phyloP scores from a whole-genome alignment of 37 sponge, comb jelly and placozoan genomes.

The Cladorhizidae sp. region DNA sequence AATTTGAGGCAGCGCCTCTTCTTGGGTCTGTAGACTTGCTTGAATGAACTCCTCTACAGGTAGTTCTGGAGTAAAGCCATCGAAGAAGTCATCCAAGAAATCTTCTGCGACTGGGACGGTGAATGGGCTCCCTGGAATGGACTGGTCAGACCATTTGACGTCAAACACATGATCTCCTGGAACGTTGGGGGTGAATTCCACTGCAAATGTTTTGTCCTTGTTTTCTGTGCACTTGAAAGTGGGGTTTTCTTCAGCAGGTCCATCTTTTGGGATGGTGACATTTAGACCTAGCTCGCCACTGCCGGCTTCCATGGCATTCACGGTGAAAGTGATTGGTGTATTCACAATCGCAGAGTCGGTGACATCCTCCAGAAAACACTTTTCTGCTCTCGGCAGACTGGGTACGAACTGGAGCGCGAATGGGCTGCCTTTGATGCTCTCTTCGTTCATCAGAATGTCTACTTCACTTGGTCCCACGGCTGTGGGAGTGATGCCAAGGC shows the following conservation, averaged over 20 bases:
- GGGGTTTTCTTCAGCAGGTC: constrained; percentile 32
- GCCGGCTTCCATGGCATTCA: constrained; percentile 20
- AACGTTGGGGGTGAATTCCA: constrained; percentile 58
- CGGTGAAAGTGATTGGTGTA: constrained; percentile 8
- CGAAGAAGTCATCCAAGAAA: not conserved
- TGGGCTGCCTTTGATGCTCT: constrained; percentile 69
- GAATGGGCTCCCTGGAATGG: constrained; percentile 81
- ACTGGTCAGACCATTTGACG: constrained; percentile 69
- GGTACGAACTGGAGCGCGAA: constrained; percentile 16
- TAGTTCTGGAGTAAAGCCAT: not conserved
- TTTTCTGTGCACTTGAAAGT: constrained; percentile 40
- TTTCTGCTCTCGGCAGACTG: not conserved
- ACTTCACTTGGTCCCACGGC: constrained; percentile 32
- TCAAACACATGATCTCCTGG: constrained; percentile 62
- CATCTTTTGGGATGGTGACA: constrained; percentile 31
- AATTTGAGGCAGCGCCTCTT: not conserved
- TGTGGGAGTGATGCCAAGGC: constrained; percentile 13
- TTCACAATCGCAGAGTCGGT: not conserved
- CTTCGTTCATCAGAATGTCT: constrained; percentile 40
- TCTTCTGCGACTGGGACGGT: constrained; percentile 22
- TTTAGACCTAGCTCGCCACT: constrained; percentile 28
- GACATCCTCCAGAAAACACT: not conserved
- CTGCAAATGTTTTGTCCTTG: constrained; percentile 47
- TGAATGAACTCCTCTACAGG: not conserved
- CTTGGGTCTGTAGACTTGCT: too few relatives aligned